phyloP scores from a whole-genome alignment of 2,797 vertebrate species.

The Perdix hodgsoniae region DNA sequence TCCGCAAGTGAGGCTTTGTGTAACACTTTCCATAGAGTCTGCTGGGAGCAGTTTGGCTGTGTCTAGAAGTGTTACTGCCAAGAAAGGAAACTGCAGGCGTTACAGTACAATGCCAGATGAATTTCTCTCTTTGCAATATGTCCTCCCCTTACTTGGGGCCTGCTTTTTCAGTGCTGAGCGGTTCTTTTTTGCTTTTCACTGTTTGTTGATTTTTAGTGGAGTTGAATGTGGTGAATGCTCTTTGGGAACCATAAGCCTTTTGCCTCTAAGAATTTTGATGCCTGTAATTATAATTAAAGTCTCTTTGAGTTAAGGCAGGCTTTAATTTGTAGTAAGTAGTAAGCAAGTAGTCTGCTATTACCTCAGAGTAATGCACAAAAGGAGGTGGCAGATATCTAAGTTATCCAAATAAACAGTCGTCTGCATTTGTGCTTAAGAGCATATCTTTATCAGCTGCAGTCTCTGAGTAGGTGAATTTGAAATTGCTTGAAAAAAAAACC shows the following conservation, averaged over 20 bases:
- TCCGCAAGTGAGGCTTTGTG: constrained; percentile 87
- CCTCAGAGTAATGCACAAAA: neutral
- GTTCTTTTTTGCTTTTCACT: neutral
- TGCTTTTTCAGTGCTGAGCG: neutral
- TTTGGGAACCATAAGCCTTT: neutral
- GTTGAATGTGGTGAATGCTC: neutral
- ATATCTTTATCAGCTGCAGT: neutral
- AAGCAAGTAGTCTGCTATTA: neutral
- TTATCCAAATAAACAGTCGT: neutral
- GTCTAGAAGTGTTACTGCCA: neutral
- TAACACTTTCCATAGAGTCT: neutral
- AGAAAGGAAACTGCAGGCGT: neutral
- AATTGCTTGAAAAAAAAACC: neutral
- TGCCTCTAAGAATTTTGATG: neutral
- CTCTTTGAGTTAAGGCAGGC: neutral
- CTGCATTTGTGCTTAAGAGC: neutral
- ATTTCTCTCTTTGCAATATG: neutral
- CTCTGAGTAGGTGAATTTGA: neutral
- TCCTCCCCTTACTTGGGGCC: neutral
- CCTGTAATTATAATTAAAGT: neutral
- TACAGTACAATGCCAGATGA: neutral
- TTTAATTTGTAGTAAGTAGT: neutral
- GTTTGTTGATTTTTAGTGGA: neutral
- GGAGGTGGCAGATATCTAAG: neutral
- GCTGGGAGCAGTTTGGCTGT: constrained; percentile 35